Evolutionary conservation across 2,888 invertebrate genomes (phyloP).

Genomic region (Oxycera nigricornis): DNA sequence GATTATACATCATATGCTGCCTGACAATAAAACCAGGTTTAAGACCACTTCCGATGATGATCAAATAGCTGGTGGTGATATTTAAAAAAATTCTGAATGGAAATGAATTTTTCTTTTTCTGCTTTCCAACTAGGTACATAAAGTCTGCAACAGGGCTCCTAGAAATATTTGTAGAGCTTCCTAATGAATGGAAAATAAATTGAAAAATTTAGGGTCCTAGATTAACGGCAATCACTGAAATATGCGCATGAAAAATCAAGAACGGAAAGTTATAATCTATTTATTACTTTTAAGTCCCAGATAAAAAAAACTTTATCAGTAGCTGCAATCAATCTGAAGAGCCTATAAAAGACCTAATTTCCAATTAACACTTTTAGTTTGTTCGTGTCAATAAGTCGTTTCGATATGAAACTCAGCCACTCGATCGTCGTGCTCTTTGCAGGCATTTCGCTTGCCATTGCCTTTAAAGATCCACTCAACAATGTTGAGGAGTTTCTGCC

Average conservation of each 20-base stretch:
- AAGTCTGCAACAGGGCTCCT: too few relatives aligned
- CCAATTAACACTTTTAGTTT: constrained; percentile 1
- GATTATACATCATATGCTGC: too few relatives aligned
- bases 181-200: too few relatives aligned
- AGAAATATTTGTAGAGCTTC: too few relatives aligned
- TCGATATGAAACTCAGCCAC: constrained; percentile 3
- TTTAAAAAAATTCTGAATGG: too few relatives aligned
- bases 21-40: too few relatives aligned
- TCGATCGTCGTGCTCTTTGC: background rate
- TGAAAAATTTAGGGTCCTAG: too few relatives aligned
- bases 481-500: constrained; percentile 8
- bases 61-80: too few relatives aligned
- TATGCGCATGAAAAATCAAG: background rate
- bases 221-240: background rate
- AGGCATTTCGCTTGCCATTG: background rate
- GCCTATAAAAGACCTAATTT: constrained; percentile 20
- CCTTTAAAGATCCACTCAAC: background rate
- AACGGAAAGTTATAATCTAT: background rate
- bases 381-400: background rate
- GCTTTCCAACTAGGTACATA: too few relatives aligned
- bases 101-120: too few relatives aligned
- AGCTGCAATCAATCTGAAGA: background rate
- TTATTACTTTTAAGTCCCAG: background rate
- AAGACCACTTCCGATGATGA: too few relatives aligned
- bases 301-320: background rate